Evolutionary conservation across 2,888 invertebrate genomes (phyloP), one percentile per base, ranked within the genome.

Genomic region (Spilarctia lutea): DNA sequence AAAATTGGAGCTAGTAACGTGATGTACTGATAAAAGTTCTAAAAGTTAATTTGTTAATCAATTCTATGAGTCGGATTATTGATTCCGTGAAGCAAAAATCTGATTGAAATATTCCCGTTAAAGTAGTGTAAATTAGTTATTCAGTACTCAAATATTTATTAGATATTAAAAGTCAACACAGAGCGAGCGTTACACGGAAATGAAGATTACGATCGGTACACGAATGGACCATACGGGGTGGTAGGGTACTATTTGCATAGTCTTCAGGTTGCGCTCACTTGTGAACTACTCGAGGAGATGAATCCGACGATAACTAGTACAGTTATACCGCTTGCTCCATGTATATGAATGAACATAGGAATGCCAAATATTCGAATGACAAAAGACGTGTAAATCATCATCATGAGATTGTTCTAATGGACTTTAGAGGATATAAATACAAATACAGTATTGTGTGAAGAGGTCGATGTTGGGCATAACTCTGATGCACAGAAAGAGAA

Each of bases 161-260:
- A 74, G 72, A 68, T 27, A 74, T 20, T 68, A 65, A 76, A 73
- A 72, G 60, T 71, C 78, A 78, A 81, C 72, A 65, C 66, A 68
- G 71, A 73, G 66, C 35, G 66, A 56, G 39, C 56, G 69, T 30
- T 73, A 81, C 71, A 79, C 76, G 73, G 74, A 79, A 79, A 81
- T 86, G 85, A 81, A 84, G 86, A 87, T 87, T 71, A 78, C 10
- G 68, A 84, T 84, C 84, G 52, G 72, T 71, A 69, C 70, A 76
- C 74, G 79, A 82, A 82, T 76, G 75, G 75, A 76, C 81, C 78
- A 80, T 82, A 84, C 74, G 79, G 83, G 79, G 83, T 81, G 70
- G 72, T 67, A 75, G 71, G 69, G 42, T 60, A 56, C 71, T 81
- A 88, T 88, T 88, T 87, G 85, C 89, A 88, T 88, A 87, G 83